Evolutionary conservation across 2,113 vertebrate genomes (phyloP).

Genomic region (Spilogale gracilis): DNA sequence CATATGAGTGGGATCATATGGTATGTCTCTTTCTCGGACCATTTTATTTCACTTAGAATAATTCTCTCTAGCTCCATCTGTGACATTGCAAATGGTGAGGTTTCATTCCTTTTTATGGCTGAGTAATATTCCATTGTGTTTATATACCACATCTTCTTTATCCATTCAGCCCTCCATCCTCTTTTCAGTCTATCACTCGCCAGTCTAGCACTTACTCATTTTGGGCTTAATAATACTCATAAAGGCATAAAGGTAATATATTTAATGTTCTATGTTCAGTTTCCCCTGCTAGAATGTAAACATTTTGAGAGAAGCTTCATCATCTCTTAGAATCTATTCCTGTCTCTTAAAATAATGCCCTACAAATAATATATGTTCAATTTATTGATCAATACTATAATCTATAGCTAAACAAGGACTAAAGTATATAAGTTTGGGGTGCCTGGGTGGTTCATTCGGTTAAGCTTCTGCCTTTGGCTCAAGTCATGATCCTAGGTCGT

Average conservation of each 20-base stretch:
- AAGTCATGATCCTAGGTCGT: no score
- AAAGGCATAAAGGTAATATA: background rate
- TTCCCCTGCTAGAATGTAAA: background rate
- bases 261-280: background rate
- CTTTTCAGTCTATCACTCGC: fast-evolving
- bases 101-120: background rate
- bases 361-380: background rate
- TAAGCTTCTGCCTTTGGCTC: no score
- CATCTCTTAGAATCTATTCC: background rate
- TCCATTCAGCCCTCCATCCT: background rate
- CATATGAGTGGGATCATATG: background rate
- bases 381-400: background rate
- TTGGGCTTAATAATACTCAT: background rate
- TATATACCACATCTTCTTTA: background rate
- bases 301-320: background rate
- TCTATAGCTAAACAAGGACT: background rate
- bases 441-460: no score
- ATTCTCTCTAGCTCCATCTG: background rate
- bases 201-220: background rate
- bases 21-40: background rate
- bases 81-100: background rate
- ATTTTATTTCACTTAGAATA: background rate
- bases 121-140: background rate
- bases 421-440: background rate
- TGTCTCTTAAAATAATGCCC: background rate